These are phyloP conservation scores for Seladonia tumulorum DNA, from an alignment of 2,888 invertebrate species.

Conservation along the genomic window DNA sequence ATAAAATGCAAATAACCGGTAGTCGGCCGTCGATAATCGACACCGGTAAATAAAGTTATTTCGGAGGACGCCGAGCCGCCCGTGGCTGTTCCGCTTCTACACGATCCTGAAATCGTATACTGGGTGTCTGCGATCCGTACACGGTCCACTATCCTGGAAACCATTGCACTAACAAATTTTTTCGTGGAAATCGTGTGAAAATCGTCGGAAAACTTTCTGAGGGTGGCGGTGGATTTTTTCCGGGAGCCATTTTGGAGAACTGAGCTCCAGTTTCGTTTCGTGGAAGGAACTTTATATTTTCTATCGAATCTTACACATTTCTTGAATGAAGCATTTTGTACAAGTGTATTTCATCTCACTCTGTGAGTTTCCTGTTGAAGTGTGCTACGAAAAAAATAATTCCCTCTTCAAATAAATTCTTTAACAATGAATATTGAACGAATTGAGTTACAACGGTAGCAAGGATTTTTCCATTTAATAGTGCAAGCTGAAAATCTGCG, in stretches of 20 bases:
- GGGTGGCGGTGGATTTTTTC: background rate
- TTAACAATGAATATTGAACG: too few relatives aligned
- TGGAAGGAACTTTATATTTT: background rate
- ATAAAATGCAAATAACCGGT: constrained; percentile 68
- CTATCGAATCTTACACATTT: background rate
- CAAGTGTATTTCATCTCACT: background rate
- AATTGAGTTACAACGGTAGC: background rate
- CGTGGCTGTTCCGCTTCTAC: constrained; percentile 27
- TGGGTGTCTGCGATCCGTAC: background rate
- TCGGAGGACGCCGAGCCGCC: constrained; percentile 39
- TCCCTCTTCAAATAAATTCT: too few relatives aligned
- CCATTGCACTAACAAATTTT: background rate
- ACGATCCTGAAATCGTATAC: constrained; percentile 1
- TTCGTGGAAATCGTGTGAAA: background rate
- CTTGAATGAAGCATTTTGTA: background rate
- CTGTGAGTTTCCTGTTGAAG: background rate
- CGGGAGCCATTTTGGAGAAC: background rate
- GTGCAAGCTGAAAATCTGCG: background rate
- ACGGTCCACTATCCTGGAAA: background rate
- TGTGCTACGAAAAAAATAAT: too few relatives aligned
- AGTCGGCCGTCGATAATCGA: constrained; percentile 31
- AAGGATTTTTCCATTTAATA: background rate
- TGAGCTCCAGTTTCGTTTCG: background rate
- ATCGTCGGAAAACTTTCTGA: background rate
- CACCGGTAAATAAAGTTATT: constrained; percentile 67